These are phyloP conservation scores for Sarcophaga rosellei DNA, from an alignment of 2,888 invertebrate species.

Conservation along the genomic window DNA sequence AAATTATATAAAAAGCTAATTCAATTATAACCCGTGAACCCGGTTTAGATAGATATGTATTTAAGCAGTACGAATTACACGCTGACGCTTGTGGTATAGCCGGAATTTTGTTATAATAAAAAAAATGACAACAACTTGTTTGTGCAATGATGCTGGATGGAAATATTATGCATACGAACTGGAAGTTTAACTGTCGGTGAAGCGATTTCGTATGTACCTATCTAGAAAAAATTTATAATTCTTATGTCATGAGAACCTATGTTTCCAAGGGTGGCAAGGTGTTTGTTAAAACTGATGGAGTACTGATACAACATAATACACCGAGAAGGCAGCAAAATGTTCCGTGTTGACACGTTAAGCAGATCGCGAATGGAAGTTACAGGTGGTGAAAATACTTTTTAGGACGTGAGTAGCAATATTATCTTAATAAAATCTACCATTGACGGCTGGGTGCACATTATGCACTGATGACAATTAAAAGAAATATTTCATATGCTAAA, in stretches of 20 bases:
- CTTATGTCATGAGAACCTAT: slow-evolving; percentile 55
- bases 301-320: background rate
- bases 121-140: too few species aligned
- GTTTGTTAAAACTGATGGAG: slow-evolving; percentile 50
- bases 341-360: too few species aligned
- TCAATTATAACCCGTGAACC: slow-evolving; percentile 64
- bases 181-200: slow-evolving; percentile 57
- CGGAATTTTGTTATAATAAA: too few species aligned
- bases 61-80: slow-evolving; percentile 31
- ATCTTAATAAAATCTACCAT: too few species aligned
- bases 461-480: slow-evolving; percentile 33
- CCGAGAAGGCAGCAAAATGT: too few species aligned
- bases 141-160: too few species aligned
- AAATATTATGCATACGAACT: slow-evolving; percentile 38
- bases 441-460: too few species aligned
- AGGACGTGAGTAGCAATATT: too few species aligned
- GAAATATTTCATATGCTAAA: slow-evolving; percentile 37
- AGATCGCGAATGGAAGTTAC: too few species aligned
- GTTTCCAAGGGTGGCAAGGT: slow-evolving; percentile 46
- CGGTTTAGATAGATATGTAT: slow-evolving; percentile 55
- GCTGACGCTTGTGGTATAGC: slow-evolving; percentile 14
- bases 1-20: slow-evolving; percentile 68
- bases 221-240: slow-evolving; percentile 57
- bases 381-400: too few species aligned
- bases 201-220: slow-evolving; percentile 61